Evolutionary conservation across 2,888 invertebrate species (phyloP).

Genomic region (Shargacucullia verbasci): DNA sequence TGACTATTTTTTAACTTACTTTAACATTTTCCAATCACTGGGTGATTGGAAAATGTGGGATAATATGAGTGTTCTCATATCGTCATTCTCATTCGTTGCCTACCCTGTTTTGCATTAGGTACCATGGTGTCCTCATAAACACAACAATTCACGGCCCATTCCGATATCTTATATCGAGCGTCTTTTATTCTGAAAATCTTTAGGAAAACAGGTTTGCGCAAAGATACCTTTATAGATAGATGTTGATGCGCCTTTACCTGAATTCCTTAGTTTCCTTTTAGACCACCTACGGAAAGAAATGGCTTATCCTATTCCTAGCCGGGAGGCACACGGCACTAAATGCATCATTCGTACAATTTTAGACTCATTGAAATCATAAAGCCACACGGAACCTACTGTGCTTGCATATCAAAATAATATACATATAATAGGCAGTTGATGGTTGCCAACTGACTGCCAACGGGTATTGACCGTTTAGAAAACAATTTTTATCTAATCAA

Average conservation of each 20-base stretch:
- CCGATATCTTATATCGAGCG: neutral
- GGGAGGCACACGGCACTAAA: slow-evolving; percentile 17
- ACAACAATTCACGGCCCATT: too few species aligned
- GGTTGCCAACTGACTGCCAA: slow-evolving; percentile 6
- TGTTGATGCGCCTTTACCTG: slow-evolving; percentile 35
- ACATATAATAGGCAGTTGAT: too few species aligned
- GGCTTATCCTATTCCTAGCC: slow-evolving; percentile 28
- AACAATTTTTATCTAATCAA: slow-evolving; percentile 50
- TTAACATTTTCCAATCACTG: neutral
- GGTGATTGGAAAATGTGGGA: too few species aligned
- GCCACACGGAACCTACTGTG: too few species aligned
- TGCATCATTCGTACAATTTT: slow-evolving; percentile 1
- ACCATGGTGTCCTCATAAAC: too few species aligned
- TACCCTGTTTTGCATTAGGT: too few species aligned
- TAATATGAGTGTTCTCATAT: too few species aligned
- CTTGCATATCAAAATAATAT: too few species aligned
- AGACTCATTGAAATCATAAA: neutral
- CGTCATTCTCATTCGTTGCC: too few species aligned
- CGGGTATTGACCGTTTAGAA: slow-evolving; percentile 20
- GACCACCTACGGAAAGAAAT: slow-evolving; percentile 19
- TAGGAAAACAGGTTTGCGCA: slow-evolving; percentile 42
- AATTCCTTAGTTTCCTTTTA: slow-evolving; percentile 32
- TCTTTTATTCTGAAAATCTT: slow-evolving; percentile 20
- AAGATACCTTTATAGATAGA: slow-evolving; percentile 20
- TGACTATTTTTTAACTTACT: slow-evolving; percentile 20